Conservation (phyloP, 2,888 invertebrate genomes). For the Drosophila bunnanda region DNA sequence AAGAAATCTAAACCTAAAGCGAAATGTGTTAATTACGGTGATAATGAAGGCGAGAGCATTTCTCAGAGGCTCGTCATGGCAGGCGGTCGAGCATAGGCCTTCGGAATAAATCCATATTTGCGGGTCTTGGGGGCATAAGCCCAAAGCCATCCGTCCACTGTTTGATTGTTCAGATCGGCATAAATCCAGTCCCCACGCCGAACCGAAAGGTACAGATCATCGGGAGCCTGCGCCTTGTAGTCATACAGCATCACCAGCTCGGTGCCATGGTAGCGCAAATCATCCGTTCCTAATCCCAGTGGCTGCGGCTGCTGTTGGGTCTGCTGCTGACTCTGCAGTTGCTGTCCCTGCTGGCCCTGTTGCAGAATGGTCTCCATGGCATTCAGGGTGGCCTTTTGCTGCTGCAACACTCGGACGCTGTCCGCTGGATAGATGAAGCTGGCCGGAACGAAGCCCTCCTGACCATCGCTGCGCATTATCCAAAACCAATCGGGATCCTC, state of each 20-base stretch:
- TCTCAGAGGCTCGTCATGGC: constrained; percentile 91
- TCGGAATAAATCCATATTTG: constrained; percentile 97
- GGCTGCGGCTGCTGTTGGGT: constrained; percentile 76
- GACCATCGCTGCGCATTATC: constrained; percentile 96
- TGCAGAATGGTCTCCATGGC: constrained; percentile 63
- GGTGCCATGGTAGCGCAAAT: constrained; percentile 93
- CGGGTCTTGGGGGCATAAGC: constrained; percentile 96
- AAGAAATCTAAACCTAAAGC: constrained; percentile 9
- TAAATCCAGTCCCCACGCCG: constrained; percentile 97
- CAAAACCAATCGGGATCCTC: constrained; percentile 99
- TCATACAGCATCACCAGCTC: constrained; percentile 97
- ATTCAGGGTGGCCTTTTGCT: constrained; percentile 51
- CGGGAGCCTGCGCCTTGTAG: constrained; percentile 97
- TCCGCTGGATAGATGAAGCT: constrained; percentile 96
- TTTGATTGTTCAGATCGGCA: constrained; percentile 96
- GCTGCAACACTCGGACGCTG: constrained; percentile 86
- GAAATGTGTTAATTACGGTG: constrained; percentile 8
- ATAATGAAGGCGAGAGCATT: background rate
- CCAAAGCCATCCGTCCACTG: constrained; percentile 97
- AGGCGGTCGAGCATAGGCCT: constrained; percentile 96
- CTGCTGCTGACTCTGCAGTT: constrained; percentile 55
- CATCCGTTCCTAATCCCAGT: constrained; percentile 85
- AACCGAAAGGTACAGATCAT: constrained; percentile 95
- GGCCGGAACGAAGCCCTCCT: constrained; percentile 97
- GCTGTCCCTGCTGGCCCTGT: constrained; percentile 62